phyloP scores from a whole-genome alignment of 2,888 invertebrate genomes.

The Plusia festucae region DNA sequence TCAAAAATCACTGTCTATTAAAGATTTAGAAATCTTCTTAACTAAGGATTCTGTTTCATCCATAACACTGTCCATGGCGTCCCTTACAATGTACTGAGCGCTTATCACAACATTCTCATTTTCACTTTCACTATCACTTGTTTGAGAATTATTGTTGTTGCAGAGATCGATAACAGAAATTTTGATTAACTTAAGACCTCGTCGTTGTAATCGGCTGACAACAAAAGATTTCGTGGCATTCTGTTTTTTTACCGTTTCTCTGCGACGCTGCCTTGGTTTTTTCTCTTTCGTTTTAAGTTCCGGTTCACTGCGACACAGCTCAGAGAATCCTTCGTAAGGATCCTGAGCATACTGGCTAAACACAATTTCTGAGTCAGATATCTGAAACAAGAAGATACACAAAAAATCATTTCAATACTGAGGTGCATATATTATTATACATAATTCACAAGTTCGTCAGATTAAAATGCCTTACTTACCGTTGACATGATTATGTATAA shows the following conservation, averaged over 20 bases:
- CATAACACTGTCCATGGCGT: slow-evolving; percentile 10
- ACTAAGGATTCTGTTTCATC: slow-evolving; percentile 14
- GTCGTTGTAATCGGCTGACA: neutral
- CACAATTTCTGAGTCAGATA: neutral
- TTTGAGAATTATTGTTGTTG: neutral
- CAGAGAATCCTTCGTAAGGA: neutral
- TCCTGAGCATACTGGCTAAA: neutral
- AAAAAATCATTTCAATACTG: too few species aligned
- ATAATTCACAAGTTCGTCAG: too few species aligned
- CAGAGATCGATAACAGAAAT: neutral
- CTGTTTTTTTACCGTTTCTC: neutral
- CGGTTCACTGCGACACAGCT: neutral
- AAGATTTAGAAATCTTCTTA: slow-evolving; percentile 14
- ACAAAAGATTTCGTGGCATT: neutral
- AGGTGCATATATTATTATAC: too few species aligned
- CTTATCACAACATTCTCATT: neutral
- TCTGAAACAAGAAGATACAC: neutral
- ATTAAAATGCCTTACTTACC: too few species aligned
- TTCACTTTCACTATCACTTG: neutral
- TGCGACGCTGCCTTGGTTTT: neutral
- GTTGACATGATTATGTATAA: too few species aligned
- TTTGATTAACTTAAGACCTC: neutral
- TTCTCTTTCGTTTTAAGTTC: neutral
- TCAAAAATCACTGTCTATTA: neutral
- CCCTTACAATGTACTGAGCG: slow-evolving; percentile 11